Evolutionary conservation across 2,888 invertebrate genomes (phyloP), one percentile per base, ranked within the genome.

Genomic region (Oxystoma pomonae): DNA sequence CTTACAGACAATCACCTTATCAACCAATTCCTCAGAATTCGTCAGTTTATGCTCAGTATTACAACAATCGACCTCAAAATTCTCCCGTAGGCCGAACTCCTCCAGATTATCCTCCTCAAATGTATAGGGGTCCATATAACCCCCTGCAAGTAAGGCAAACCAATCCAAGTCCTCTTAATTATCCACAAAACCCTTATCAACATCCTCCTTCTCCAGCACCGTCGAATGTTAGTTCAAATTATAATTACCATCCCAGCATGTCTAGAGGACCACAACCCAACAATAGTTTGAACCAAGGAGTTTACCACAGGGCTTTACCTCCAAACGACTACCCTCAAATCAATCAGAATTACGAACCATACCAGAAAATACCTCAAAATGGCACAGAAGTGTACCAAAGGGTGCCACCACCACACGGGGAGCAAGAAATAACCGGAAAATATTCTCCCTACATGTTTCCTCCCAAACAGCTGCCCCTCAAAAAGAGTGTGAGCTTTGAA

Each of bases 401-500:
- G 63, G 68, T 76, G 75, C 66, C 75, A 1, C 71, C 71, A 3
- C 72, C 70, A n/a, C 75, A 74, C 57, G 62, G 65, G 51, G 74
- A 74, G 3, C 69, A 68, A 58, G 66, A 68, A 22, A 65, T 64
- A 20, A 78, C 68, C 17, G 65, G 81, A 76, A 81, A 83, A 73
- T 77, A 80, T 65, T 81, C 83, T 1, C 85, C 87, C 0, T 90
- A 90, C 72, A 89, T 89, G 76, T 88, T 86, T 71, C 82, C 83
- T 2, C 81, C 85, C 9, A 87, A 89, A 70, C 85, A 86, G 71
- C 85, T 86, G 71, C 61, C 60, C n/a, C 78, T 87, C 52, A 90
- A 90, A 75, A 90, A 89, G 71, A 83, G 83, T 57, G 89, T 90
- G 1, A 89, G 89, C 67, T 90, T 90, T 71, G 90, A 90, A 74